phyloP scores from a whole-genome alignment of 92 coral and sea anemone species.

The Phenganax marumi region DNA sequence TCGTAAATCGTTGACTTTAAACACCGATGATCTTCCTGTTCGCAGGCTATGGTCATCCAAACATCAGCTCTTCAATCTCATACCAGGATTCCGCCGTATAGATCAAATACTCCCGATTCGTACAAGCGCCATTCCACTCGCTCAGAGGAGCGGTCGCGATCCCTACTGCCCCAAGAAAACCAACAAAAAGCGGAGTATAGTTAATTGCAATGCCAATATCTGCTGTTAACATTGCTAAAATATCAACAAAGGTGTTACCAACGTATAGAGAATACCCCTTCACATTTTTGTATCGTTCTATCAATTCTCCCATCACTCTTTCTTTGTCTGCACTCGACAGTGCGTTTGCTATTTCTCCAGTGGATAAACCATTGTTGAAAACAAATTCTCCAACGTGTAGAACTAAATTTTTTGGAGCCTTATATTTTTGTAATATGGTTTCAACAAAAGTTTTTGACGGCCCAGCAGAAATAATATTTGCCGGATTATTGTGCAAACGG shows the following conservation, averaged over 20 bases:
- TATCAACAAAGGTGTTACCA: neutral
- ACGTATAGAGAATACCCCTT: slow-evolving; percentile 6
- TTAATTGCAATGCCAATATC: slow-evolving; percentile 15
- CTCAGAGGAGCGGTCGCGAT: neutral
- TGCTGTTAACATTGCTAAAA: slow-evolving; percentile 12
- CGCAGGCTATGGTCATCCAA: slow-evolving; percentile 53
- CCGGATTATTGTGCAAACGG: neutral
- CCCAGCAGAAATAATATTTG: slow-evolving; percentile 4
- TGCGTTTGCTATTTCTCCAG: neutral
- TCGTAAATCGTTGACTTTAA: too few relatives aligned
- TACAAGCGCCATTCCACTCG: slow-evolving; percentile 20
- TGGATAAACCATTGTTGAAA: slow-evolving; percentile 1
- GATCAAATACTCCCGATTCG: slow-evolving; percentile 17
- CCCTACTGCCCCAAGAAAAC: slow-evolving; percentile 1
- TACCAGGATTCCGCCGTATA: slow-evolving; percentile 74
- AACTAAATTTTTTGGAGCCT: neutral
- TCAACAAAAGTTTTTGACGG: neutral
- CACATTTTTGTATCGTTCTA: neutral
- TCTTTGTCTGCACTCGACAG: neutral
- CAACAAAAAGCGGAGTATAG: slow-evolving; percentile 1
- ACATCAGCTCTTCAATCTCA: slow-evolving; percentile 72
- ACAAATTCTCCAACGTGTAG: neutral
- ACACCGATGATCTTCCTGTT: too few relatives aligned
- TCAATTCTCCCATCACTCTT: neutral
- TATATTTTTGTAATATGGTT: neutral